Base-by-base conservation (phyloP, 1,140 invertebrate genomes). In the Cydia strobilella region DNA sequence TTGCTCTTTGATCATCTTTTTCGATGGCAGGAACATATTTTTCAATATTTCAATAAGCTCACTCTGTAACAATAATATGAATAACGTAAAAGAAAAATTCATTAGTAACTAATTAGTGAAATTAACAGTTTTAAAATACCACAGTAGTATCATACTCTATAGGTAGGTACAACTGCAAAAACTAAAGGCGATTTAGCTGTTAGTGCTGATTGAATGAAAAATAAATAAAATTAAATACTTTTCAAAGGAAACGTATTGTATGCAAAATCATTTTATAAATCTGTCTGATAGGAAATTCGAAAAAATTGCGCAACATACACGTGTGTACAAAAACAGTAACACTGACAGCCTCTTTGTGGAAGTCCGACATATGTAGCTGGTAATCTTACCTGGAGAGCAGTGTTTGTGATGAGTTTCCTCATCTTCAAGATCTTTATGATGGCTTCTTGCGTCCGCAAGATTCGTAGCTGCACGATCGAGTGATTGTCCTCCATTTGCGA, bases 1-100 rank as follows among this genome's bases (percentile, higher is more conserved):
- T 94, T 99, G 99, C 94, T 99, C 98, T 94, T 99, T 99, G 80
- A 99, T 99, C 96, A 99, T 97, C 93, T 99, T 99, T 93, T 99
- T 99, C 77, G 98, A 98, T 39, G 99, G 99, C 81, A 99, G 93
- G 94, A 99, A 99, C 98, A 99, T 99, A 90, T 99, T 99, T 93
- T 99, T 99, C 72, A 99, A 94, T 91, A 99, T 99, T 93, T 99
- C 98, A 7, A 99, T 97, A 51, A 99, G 94, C 94, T 99, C 99
- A 51, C 97, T 97, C 94, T 95, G 89, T 63, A 91, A 90, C 75
- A 51, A 75, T 73, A 76, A 39, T 63, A 25, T 77, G 23, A 62
- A 62, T 39, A 31, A 59, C 2, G n/a, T n/a, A n/a, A n/a, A n/a
- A n/a, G n/a, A n/a, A 20, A 42, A 6, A 51, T 0, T n/a, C 7